phyloP scores from a whole-genome alignment of 1,140 invertebrate genomes.

The Brachionus plicatilis region DNA sequence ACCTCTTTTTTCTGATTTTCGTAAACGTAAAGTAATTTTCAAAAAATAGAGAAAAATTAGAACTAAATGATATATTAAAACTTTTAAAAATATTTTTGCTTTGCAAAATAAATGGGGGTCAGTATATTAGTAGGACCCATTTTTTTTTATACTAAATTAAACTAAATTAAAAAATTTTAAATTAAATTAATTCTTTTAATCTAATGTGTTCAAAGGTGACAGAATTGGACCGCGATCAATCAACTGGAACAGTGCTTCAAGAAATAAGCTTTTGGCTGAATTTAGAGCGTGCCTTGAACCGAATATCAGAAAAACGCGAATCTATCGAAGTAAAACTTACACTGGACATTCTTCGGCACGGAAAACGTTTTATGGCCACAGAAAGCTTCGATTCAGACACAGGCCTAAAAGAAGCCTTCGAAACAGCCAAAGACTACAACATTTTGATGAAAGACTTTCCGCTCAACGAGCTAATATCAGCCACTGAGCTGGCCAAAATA shows the following conservation, averaged over 20 bases:
- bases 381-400: constrained; percentile 98
- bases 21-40: too few relatives aligned
- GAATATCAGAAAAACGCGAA: constrained; percentile 94
- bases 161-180: too few relatives aligned
- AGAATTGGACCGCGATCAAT: constrained; percentile 92
- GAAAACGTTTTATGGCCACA: constrained; percentile 96
- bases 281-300: constrained; percentile 85
- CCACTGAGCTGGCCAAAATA: constrained; percentile 89
- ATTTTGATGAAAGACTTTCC: constrained; percentile 99
- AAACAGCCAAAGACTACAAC: constrained; percentile 95
- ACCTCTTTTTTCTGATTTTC: too few relatives aligned
- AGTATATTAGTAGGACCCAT: too few relatives aligned
- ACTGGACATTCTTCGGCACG: constrained; percentile 91
- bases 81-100: too few relatives aligned
- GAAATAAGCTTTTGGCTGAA: constrained; percentile 99
- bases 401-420: constrained; percentile 89
- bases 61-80: too few relatives aligned
- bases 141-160: too few relatives aligned
- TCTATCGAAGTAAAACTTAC: constrained; percentile 85
- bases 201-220: constrained; percentile 66
- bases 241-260: constrained; percentile 87
- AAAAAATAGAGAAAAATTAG: too few relatives aligned
- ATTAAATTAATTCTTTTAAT: too few relatives aligned
- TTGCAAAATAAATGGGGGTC: too few relatives aligned
- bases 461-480: constrained; percentile 90